Percentiles rank a stretch among this genome's conserved stretches.
Conservation (phyloP, 2,888 invertebrate genomes). For the Palloptera scutellata region DNA sequence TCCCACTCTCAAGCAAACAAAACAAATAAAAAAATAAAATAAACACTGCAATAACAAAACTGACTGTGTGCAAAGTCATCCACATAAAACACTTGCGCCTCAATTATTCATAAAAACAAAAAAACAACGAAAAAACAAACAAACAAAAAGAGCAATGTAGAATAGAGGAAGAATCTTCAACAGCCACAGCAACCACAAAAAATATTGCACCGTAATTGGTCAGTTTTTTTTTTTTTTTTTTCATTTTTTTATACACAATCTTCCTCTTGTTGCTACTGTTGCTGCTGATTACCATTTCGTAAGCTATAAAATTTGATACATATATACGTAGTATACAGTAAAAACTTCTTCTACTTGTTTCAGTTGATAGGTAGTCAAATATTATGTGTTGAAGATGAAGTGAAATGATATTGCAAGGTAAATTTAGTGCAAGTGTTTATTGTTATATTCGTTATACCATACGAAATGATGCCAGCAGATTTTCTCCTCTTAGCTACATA, state of each 20-base stretch:
- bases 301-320: not conserved
- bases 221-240: not conserved
- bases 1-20: not conserved
- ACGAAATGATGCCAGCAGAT: not conserved
- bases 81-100: not conserved
- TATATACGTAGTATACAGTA: too few species aligned
- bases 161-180: not conserved
- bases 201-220: not conserved
- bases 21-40: not conserved
- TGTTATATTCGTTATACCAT: not conserved
- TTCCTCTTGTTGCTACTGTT: not conserved
- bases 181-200: not conserved
- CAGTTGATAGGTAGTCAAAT: too few species aligned
- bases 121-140: not conserved
- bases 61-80: not conserved
- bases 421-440: constrained; percentile 1
- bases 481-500: too few species aligned
- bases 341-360: too few species aligned
- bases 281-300: not conserved
- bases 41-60: too few species aligned
- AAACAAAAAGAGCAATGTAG: not conserved
- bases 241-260: not conserved
- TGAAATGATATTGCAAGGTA: not conserved
- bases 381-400: too few species aligned
- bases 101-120: constrained; percentile 1